Evolutionary conservation across 2,888 invertebrate species (phyloP).

Genomic region (Pogonocherus hispidulus): DNA sequence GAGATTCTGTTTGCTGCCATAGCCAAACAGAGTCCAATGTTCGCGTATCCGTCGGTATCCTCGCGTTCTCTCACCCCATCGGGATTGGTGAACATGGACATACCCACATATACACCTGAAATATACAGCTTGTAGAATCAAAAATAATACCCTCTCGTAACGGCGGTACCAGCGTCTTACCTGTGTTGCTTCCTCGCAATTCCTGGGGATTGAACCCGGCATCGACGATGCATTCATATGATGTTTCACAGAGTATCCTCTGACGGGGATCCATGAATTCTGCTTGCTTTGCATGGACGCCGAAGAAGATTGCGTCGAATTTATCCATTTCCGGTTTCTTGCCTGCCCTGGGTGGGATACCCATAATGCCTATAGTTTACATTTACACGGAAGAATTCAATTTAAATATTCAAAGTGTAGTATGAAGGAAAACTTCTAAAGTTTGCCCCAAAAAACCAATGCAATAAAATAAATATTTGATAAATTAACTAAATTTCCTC

Average conservation of each 20-base stretch:
- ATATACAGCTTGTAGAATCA: too few species aligned
- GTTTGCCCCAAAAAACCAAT: too few species aligned
- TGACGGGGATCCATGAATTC: conserved; percentile 54
- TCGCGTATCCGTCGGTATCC: conserved; percentile 43
- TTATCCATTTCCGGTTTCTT: conserved; percentile 51
- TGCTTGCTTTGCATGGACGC: conserved; percentile 53
- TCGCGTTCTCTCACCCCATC: conserved; percentile 26
- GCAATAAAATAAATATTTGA: too few species aligned
- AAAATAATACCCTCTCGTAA: conserved; percentile 35
- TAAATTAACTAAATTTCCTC: too few species aligned
- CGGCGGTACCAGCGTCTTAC: conserved; percentile 18
- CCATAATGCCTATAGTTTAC: background rate
- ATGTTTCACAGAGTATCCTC: conserved; percentile 52
- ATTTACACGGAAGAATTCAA: too few species aligned
- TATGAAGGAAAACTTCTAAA: too few species aligned
- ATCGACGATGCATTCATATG: conserved; percentile 55
- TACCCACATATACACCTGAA: conserved; percentile 49
- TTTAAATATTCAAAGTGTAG: too few species aligned
- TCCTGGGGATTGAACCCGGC: conserved; percentile 55
- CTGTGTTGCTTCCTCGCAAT: conserved; percentile 53
- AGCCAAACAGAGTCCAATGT: conserved; percentile 42
- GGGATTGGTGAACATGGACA: conserved; percentile 20
- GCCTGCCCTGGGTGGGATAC: conserved; percentile 42
- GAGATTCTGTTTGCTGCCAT: conserved; percentile 52
- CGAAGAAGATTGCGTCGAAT: conserved; percentile 56